Evolutionary conservation across 2,113 vertebrate genomes (phyloP).

Genomic region (Phoenicopterus ruber): DNA sequence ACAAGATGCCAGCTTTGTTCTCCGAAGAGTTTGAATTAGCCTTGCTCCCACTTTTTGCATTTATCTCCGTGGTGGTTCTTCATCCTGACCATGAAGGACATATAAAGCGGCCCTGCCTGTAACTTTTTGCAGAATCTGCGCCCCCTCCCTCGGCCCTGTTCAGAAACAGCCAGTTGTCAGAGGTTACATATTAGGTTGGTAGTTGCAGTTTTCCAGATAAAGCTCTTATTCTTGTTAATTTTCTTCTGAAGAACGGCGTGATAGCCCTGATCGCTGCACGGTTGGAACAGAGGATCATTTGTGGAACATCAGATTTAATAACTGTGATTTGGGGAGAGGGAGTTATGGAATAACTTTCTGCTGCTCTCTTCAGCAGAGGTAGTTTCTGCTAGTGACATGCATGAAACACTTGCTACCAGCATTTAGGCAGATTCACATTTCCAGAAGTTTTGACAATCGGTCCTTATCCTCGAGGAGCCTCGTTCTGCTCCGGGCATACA

Average conservation of each 20-base stretch:
- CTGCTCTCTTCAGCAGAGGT: background rate
- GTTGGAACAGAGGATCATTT: background rate
- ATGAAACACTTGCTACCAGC: background rate
- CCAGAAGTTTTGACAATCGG: rapidly evolving
- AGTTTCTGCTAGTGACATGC: background rate
- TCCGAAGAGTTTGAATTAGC: background rate
- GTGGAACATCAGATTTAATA: background rate
- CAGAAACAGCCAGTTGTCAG: background rate
- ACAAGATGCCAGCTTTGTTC: background rate
- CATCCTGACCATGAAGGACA: background rate
- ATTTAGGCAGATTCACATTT: background rate
- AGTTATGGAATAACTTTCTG: background rate
- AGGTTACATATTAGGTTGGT: background rate
- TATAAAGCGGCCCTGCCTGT: background rate
- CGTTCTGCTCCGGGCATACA: background rate
- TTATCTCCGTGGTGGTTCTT: background rate
- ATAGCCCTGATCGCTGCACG: background rate
- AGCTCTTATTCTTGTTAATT: background rate
- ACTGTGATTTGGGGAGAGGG: background rate
- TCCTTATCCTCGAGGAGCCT: background rate
- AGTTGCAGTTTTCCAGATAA: background rate
- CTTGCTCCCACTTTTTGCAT: background rate
- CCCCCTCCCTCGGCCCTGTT: background rate
- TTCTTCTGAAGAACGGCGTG: background rate
- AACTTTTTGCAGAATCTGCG: background rate